A percentile compares a stretch with the other conserved stretches of the same genome.
phyloP scores from a whole-genome alignment of 2,797 vertebrate species.

The Eulemur coronatus region DNA sequence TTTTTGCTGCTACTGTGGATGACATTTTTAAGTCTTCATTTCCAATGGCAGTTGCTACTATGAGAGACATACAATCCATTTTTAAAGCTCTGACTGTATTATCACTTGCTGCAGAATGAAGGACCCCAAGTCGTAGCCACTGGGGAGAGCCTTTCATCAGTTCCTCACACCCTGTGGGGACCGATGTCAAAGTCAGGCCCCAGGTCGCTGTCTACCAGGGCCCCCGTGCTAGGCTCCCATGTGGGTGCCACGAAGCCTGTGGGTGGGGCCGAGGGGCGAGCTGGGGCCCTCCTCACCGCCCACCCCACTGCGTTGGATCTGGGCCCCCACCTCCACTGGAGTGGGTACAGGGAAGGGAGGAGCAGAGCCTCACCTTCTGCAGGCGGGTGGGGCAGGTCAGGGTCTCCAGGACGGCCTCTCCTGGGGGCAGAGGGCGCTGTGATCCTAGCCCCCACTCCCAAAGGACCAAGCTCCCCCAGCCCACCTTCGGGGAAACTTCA shows the following conservation, averaged over 20 bases:
- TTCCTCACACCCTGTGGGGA: neutral
- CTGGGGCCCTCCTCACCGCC: neutral
- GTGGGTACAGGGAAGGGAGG: neutral
- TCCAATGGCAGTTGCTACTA: neutral
- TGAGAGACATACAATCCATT: neutral
- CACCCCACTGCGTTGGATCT: neutral
- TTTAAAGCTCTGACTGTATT: neutral
- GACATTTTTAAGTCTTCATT: neutral
- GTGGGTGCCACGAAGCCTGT: too few species aligned
- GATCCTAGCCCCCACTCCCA: neutral
- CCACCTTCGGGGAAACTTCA: constrained; percentile 49
- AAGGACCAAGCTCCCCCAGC: neutral
- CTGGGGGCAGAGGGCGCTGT: neutral
- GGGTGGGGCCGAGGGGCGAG: neutral
- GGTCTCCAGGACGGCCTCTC: neutral
- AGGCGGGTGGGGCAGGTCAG: neutral
- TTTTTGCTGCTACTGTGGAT: too few species aligned
- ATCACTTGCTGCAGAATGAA: neutral
- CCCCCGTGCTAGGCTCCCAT: neutral
- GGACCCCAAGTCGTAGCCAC: too few species aligned
- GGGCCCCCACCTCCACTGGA: neutral
- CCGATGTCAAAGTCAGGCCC: neutral
- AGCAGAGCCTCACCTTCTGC: neutral
- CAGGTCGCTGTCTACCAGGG: too few species aligned
- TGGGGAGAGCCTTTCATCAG: neutral